Evolutionary conservation across 2,113 vertebrate genomes (phyloP).

Genomic region (Andinoacara biseriatus): DNA sequence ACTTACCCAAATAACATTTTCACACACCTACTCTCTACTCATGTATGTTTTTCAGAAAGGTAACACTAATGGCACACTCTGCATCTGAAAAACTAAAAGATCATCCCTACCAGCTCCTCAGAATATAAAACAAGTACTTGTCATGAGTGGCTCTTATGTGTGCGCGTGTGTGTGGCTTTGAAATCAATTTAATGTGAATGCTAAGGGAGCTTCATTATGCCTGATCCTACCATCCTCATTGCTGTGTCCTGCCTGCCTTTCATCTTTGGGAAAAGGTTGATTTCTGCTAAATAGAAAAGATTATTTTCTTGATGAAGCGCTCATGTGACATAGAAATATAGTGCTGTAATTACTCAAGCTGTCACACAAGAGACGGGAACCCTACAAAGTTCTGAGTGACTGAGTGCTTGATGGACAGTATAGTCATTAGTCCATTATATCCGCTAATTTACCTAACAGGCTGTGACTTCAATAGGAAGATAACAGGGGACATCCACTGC

Average conservation of each 20-base stretch:
- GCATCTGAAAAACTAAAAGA: not conserved
- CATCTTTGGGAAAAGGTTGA: not conserved
- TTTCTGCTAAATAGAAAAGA: not conserved
- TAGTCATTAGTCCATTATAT: constrained; percentile 29
- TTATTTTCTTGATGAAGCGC: not conserved
- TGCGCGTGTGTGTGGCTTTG: not conserved
- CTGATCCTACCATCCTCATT: not conserved
- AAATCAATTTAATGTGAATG: constrained; percentile 1
- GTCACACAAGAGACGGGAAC: not conserved
- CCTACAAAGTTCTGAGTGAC: not conserved
- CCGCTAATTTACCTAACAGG: constrained; percentile 26
- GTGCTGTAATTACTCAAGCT: constrained; percentile 4
- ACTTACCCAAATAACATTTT: constrained; percentile 50
- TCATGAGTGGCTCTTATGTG: constrained; percentile 7
- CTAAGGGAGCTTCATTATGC: not conserved
- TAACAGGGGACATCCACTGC: not conserved
- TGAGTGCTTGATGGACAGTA: not conserved
- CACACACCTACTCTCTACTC: constrained; percentile 37
- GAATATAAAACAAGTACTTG: constrained; percentile 44
- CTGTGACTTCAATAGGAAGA: constrained; percentile 14
- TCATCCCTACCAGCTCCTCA: constrained; percentile 18
- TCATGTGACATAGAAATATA: not conserved
- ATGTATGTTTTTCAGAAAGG: constrained; percentile 39
- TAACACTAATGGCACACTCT: constrained; percentile 26
- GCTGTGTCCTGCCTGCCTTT: not conserved